Percentiles rank a stretch among this genome's conserved stretches.
Evolutionary conservation across 2,888 invertebrate species (phyloP).

Genomic region (Periphyllus acericola): DNA sequence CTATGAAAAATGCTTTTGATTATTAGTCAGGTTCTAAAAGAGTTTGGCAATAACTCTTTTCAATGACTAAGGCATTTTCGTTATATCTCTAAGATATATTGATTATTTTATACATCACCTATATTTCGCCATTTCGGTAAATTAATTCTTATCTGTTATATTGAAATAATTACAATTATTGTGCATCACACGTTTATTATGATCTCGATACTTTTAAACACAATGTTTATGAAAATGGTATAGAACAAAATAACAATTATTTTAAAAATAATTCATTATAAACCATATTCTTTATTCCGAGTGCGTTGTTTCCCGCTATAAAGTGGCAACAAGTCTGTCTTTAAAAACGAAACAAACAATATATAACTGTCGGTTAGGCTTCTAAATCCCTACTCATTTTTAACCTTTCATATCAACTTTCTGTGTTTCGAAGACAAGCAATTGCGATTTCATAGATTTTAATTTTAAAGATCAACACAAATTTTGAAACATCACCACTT

Average conservation of each 20-base stretch:
- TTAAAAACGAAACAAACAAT: neutral
- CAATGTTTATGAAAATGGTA: neutral
- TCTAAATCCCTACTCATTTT: neutral
- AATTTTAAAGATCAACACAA: neutral
- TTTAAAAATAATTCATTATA: neutral
- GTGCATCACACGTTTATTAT: no score
- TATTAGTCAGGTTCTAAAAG: no score
- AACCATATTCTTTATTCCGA: neutral
- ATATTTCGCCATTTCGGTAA: no score
- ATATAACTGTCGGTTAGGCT: neutral
- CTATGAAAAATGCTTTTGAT: no score
- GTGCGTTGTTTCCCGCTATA: neutral
- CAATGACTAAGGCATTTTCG: no score
- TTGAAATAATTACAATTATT: no score
- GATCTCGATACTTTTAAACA: neutral
- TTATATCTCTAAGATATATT: no score
- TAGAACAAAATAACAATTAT: neutral
- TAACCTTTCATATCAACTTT: neutral
- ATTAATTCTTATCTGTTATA: no score
- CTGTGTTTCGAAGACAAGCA: neutral
- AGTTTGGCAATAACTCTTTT: no score
- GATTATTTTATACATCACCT: no score
- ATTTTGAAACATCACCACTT: neutral
- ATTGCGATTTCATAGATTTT: neutral
- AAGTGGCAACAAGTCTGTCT: constrained; percentile 4